Evolutionary conservation across 2,797 vertebrate genomes (phyloP), one percentile per base, ranked within the genome.

Genomic region (Anolis apletophallus): DNA sequence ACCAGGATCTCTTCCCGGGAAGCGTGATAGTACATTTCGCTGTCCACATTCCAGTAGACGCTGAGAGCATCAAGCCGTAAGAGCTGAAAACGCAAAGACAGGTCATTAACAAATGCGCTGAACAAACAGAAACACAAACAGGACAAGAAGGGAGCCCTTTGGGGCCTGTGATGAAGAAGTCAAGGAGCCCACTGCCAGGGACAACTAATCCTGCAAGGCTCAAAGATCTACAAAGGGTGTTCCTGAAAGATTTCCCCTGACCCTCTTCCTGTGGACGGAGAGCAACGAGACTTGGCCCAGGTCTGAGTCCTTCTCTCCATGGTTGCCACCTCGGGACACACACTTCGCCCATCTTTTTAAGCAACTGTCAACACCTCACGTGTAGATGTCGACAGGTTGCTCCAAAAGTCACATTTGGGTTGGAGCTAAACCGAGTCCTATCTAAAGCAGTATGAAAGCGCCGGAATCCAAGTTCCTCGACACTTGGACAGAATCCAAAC

Each of bases 31-130:
- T 97, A 98, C 83, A 98, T 94, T 3, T 93, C 77, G 87, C 98
- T 98, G 91, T 96, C 93, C 55, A 99, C 96, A 10, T 99, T 99
- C 98, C 98, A 99, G 80, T 99, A 99, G 74, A 96, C 97, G 52
- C 98, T 98, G 75, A 99, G 97, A 93, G 97, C 97, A 77, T 99
- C 97, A 82, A 99, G 96, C 83, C 97, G 94, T 6, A 98, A 96
- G 9, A 99, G 96, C 98, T 98, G 90, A 54, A 93, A 90, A 89
- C 76, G 59, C 7, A 3, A 88, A 89, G 50, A n/a, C 23, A 87
- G 29, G 3, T 32, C 40, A 36, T 64, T 10, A 72, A n/a, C 55
- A 59, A 16, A 14, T 54, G 12, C 26, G 6, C 10, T 34, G 26
- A 40, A 54, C 64, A 72, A 64, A 54, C 9, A 55, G 5, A 19